Evolutionary conservation across 2,888 invertebrate genomes (phyloP), one percentile per base, ranked within the genome.

Genomic region (Drosophila colorata): DNA sequence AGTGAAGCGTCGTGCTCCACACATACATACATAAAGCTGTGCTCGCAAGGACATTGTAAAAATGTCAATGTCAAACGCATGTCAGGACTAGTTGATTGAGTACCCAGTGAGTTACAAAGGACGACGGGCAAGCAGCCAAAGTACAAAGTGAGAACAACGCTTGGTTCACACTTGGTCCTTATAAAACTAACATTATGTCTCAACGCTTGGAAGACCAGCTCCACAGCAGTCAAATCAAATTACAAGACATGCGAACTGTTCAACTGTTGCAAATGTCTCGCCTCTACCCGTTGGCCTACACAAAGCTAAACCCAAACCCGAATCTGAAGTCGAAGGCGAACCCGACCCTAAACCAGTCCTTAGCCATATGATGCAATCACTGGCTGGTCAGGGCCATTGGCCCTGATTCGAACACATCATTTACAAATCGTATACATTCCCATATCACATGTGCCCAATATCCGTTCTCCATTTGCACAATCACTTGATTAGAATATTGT

Each of bases 201-300:
- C 49, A 49, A 59, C 65, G 69, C 51, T 69, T 60, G 66, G 37
- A 18, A 48, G 56, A 43, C 46, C 56, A 61, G 37, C 38, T 38
- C 43, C 64, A 40, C 43, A 43, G 20, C 58, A 61, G 69, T 65
- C 67, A 78, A 81, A 80, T 85, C 72, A 74, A 78, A 81, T 84
- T 81, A 81, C 70, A 65, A 47, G 47, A 63, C 71, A 78, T 78
- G 72, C 67, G 66, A 81, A 72, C 65, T 70, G 68, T 57, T 76
- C 69, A 78, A 73, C 67, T 77, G 77, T 81, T 75, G 70, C 73
- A 78, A 86, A 74, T 69, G 70, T 65, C 55, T 57, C 35, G 33
- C 4, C 40, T 13, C 46, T 31, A 49, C 8, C 14, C 25, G 23
- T 43, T 35, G 14, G 31, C 37, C 20, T 35, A 60, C 8, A 28